Base-by-base conservation (phyloP, 2,797 vertebrate genomes). In the Muscicapa comitata region DNA sequence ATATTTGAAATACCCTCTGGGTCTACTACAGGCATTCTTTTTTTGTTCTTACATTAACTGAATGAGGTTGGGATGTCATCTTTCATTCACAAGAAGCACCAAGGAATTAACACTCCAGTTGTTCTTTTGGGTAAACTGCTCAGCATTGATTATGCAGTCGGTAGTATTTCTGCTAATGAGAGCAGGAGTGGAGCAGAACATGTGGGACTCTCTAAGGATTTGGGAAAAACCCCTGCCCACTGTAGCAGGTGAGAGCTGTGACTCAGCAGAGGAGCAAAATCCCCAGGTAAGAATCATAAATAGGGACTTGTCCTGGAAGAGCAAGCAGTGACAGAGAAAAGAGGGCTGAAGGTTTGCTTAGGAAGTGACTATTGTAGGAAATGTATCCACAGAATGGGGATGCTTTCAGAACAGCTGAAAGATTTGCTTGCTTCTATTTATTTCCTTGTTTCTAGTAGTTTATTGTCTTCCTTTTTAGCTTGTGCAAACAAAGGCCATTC, bases 1-100 rank as follows among this genome's bases (percentile, higher is more conserved):
- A 91, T 95, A 88, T 85, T 91, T 95, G 82, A 97, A 91, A 91
- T 91, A 86, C n/a, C 74, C 50, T 91, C 55, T 67, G 43, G 48
- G 67, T 70, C 38, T 92, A 65, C 70, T 85, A 31, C 13, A 87
- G 71, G 61, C 68, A 77, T 74, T 91, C 17, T 81, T 92, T 92
- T 95, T 72, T 59, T 58, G 35, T 90, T 96, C 86, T 83, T 74
- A 72, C 53, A 74, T 88, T 86, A 84, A 59, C 65, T 82, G 72
- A 91, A 86, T 61, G 33, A 83, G 12, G 37, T 26, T 84, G 62
- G 33, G 29, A 37, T 57, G 28, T 84, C 61, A 42, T 58, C 50
- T 45, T 90, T 75, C 77, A 88, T 74, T 76, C 67, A 59, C 37
- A 79, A 79, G 63, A 87, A 78, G 48, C 33, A 17, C 19, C 33